Percentiles rank a stretch among this genome's conserved stretches.
phyloP scores from a whole-genome alignment of 2,113 vertebrate genomes.

The Gambusia affinis region DNA sequence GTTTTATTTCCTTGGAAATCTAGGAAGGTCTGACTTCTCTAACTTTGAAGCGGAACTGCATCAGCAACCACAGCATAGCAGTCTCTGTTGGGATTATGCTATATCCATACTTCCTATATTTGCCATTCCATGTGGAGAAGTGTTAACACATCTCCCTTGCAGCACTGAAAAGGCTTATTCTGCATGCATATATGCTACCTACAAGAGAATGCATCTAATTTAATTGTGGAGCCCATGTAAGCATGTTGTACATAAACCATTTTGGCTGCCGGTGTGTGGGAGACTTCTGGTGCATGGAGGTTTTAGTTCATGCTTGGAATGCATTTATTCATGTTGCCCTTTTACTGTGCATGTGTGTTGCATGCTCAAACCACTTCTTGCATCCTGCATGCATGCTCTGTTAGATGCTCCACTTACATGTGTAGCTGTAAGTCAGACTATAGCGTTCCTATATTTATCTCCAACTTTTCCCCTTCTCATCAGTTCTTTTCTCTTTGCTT shows the following conservation, averaged over 20 bases:
- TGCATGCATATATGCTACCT: slow-evolving; percentile 38
- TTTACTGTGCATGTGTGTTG: slow-evolving; percentile 4
- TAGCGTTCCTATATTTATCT: slow-evolving; percentile 12
- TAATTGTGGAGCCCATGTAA: slow-evolving; percentile 29
- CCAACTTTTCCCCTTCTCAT: not conserved
- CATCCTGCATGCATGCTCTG: slow-evolving; percentile 26
- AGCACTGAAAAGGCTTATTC: slow-evolving; percentile 5
- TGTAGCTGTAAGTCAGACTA: slow-evolving; percentile 32
- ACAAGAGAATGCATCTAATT: slow-evolving; percentile 56
- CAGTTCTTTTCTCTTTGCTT: not conserved
- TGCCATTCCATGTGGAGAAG: not conserved
- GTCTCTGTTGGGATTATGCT: not conserved
- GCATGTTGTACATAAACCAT: slow-evolving; percentile 20
- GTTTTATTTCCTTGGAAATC: not conserved
- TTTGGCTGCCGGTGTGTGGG: slow-evolving; percentile 28
- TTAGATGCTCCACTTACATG: slow-evolving; percentile 31
- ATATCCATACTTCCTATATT: not conserved
- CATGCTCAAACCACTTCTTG: slow-evolving; percentile 29
- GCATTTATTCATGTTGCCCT: slow-evolving; percentile 69
- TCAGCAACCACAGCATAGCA: not conserved
- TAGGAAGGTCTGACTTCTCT: not conserved
- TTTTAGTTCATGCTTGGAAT: slow-evolving; percentile 62
- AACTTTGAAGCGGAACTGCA: not conserved
- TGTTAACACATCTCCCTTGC: slow-evolving; percentile 3
- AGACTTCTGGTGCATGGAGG: slow-evolving; percentile 23